phyloP scores from a whole-genome alignment of 2,797 vertebrate genomes.

The Sebastes oblongus region DNA sequence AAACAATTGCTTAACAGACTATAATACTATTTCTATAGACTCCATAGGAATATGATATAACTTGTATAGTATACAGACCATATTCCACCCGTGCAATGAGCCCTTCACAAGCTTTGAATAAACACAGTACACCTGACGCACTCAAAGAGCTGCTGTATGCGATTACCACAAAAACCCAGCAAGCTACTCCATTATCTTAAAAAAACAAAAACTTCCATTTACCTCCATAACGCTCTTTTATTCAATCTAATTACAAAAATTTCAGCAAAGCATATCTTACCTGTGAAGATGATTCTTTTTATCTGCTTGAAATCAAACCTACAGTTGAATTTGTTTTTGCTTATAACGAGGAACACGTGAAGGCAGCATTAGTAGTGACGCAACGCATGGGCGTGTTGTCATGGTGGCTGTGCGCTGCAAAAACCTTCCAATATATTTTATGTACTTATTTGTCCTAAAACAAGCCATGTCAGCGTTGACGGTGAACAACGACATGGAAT shows the following conservation, averaged over 20 bases:
- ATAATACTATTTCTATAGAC: too few species aligned
- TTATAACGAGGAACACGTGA: constrained; percentile 51
- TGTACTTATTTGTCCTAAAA: constrained; percentile 51
- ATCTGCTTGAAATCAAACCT: background rate
- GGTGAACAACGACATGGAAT: constrained; percentile 41
- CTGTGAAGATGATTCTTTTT: background rate
- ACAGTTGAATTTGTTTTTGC: background rate
- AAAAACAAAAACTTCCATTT: too few species aligned
- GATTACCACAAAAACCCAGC: too few species aligned
- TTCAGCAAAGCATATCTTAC: background rate
- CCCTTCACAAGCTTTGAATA: too few species aligned
- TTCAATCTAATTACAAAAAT: background rate
- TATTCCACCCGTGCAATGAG: too few species aligned
- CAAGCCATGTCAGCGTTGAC: constrained; percentile 46
- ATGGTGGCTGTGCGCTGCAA: constrained; percentile 69
- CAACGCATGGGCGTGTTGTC: constrained; percentile 76
- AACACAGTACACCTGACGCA: too few species aligned
- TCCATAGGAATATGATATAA: too few species aligned
- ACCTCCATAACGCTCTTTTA: background rate
- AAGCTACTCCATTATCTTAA: too few species aligned
- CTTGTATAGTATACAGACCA: too few species aligned
- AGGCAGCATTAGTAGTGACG: constrained; percentile 69
- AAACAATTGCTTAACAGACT: too few species aligned
- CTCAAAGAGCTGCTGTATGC: too few species aligned
- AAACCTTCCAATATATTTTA: constrained; percentile 21